phyloP scores from a whole-genome alignment of 2,113 vertebrate species.

The Cairina moschata region DNA sequence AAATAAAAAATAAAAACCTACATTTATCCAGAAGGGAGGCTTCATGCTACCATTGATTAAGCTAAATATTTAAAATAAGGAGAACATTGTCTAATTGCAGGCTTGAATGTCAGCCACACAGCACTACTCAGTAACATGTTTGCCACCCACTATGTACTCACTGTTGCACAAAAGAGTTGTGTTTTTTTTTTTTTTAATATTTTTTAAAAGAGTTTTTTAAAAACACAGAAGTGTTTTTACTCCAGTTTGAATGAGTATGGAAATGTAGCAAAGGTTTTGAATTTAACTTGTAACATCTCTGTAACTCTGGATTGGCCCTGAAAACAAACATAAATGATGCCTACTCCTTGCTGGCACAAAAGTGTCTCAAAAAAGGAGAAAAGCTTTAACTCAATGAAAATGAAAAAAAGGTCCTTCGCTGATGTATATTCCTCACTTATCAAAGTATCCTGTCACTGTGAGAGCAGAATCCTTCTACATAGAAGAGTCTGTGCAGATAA shows the following conservation, averaged over 20 bases:
- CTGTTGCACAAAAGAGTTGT: not conserved
- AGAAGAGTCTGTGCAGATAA: not conserved
- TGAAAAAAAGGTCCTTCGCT: not conserved
- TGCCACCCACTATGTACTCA: not conserved
- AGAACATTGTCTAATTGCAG: not conserved
- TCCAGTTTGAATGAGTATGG: not conserved
- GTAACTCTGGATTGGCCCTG: not conserved
- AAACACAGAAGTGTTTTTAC: not conserved
- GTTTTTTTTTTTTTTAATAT: too few relatives aligned
- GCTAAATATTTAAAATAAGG: not conserved
- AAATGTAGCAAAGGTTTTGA: not conserved
- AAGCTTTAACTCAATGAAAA: not conserved
- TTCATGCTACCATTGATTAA: constrained; percentile 25
- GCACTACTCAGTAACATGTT: not conserved
- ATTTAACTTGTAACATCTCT: not conserved
- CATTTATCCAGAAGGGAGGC: not conserved
- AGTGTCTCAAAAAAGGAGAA: not conserved
- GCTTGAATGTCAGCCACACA: constrained; percentile 28
- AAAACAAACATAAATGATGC: not conserved
- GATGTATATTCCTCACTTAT: not conserved
- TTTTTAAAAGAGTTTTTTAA: too few relatives aligned
- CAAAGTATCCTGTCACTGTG: not conserved
- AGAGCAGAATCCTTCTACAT: not conserved
- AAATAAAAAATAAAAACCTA: not conserved
- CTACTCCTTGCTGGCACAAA: not conserved